Conservation (phyloP, 2,888 invertebrate species). For the Pachliopta kotzebuea region DNA sequence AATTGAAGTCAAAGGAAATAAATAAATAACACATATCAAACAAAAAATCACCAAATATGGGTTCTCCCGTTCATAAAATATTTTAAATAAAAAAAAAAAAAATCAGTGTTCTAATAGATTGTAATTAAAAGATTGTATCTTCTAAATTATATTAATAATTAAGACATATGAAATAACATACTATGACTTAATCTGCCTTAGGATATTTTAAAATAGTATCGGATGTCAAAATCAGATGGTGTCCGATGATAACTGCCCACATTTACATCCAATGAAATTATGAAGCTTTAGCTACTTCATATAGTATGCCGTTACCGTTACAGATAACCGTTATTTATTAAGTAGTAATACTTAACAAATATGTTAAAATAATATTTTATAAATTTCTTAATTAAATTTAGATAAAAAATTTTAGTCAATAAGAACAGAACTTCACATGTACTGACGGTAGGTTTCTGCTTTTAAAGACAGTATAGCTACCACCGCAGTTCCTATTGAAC, state of each 20-base stretch:
- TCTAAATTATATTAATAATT: constrained; percentile 6
- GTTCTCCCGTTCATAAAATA: too few relatives aligned
- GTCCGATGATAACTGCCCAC: constrained; percentile 4
- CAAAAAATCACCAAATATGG: too few relatives aligned
- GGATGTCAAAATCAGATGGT: constrained; percentile 8
- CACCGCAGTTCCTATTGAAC: too few relatives aligned
- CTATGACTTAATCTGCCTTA: constrained; percentile 9
- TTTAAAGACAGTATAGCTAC: too few relatives aligned
- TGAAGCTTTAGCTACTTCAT: background rate
- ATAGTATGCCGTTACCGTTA: background rate
- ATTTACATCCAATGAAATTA: constrained; percentile 13
- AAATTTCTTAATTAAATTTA: too few relatives aligned
- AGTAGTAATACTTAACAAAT: too few relatives aligned
- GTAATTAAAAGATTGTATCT: background rate
- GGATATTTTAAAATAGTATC: constrained; percentile 19
- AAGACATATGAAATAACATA: constrained; percentile 18
- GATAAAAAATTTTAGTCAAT: too few relatives aligned
- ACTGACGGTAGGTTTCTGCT: too few relatives aligned
- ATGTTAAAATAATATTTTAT: too few relatives aligned
- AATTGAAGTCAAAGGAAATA: too few relatives aligned
- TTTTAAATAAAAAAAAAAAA: background rate
- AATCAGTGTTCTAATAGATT: background rate
- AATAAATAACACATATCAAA: too few relatives aligned
- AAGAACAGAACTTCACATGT: too few relatives aligned
- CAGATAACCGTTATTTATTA: background rate